Conservation (phyloP, 2,888 invertebrate genomes). For the Amphiduros pacificus region DNA sequence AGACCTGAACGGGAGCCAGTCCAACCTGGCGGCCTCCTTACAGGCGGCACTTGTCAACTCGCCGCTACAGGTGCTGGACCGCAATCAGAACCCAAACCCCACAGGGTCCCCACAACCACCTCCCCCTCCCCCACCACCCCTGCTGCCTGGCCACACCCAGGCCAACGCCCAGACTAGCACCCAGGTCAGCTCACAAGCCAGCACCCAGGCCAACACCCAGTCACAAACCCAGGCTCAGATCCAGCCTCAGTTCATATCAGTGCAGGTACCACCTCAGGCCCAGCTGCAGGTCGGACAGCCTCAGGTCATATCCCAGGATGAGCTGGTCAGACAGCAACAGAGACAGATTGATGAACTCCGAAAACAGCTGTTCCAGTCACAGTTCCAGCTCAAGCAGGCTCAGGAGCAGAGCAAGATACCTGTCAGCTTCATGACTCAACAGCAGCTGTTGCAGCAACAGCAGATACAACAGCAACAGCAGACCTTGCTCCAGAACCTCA, state of each 20-base stretch:
- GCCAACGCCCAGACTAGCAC: constrained; percentile 16
- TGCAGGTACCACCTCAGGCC: constrained; percentile 8
- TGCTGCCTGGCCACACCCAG: constrained; percentile 2
- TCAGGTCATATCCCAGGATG: constrained; percentile 25
- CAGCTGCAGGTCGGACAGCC: constrained; percentile 13
- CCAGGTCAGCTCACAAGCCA: constrained; percentile 12
- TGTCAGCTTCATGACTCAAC: background rate
- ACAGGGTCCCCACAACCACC: background rate
- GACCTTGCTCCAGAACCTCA: background rate
- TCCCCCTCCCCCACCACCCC: constrained; percentile 6
- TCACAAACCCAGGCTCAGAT: constrained; percentile 3
- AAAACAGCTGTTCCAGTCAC: constrained; percentile 19
- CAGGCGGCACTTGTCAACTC: constrained; percentile 4
- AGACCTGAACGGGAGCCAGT: constrained; percentile 44
- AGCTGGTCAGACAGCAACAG: constrained; percentile 70
- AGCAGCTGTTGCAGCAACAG: constrained; percentile 12
- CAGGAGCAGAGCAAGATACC: constrained; percentile 6
- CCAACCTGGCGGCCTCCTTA: constrained; percentile 27
- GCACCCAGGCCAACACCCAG: background rate
- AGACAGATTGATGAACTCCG: constrained; percentile 83
- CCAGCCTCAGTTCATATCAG: constrained; percentile 13
- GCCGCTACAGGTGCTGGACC: background rate
- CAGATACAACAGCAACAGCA: constrained; percentile 5
- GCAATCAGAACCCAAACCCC: background rate
- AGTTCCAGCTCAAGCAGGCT: constrained; percentile 18